Evolutionary conservation across 2,888 invertebrate species (phyloP), one percentile per base, ranked within the genome.

Genomic region (Junonia oenone): DNA sequence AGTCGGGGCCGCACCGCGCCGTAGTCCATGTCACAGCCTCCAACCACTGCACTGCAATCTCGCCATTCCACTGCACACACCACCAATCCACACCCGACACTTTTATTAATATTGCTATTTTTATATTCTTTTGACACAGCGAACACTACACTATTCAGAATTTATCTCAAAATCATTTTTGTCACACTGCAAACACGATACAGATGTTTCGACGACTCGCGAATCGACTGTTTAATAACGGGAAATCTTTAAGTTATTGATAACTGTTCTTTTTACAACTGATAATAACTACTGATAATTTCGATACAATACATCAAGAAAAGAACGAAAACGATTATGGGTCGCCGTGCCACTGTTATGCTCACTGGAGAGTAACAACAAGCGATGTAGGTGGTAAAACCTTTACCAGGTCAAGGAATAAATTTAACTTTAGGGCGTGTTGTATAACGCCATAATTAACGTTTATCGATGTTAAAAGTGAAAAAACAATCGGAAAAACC

Each of bases 161-260:
- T 89, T 88, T 90, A 90, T 88, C 90, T 89, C 81, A 88, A 80
- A 84, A 89, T 88, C 90, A 90, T 90, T 85, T 88, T 90, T 78
- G 78, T 62, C 81, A 73, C 81, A 82, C 89, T 88, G 82, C 66
- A 81, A 83, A 72, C 74, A 75, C 71, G 76, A 79, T 73, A 73
- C 73, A 61, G 71, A 77, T 85, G 85, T 84, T 86, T 84, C 87
- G 86, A 83, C 85, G 85, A 86, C 81, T 62, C 56, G 67, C 59
- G 61, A 69, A 62, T 46, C 51, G 54, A 59, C 63, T 58, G 60
- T 61, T 49, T 50, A 59, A 55, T 59, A 55, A 64, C 56, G 51
- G 62, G 59, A 63, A 60, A 65, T 52, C 51, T 64, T 55, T 52
- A 59, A 54, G 50, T 60, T 59, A 66, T 58, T 57, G 65, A 68